A percentile compares a stretch with the other conserved stretches of the same genome.
These are phyloP conservation scores for Nebria salina DNA, from an alignment of 2,888 invertebrate species.

Conservation along the genomic window DNA sequence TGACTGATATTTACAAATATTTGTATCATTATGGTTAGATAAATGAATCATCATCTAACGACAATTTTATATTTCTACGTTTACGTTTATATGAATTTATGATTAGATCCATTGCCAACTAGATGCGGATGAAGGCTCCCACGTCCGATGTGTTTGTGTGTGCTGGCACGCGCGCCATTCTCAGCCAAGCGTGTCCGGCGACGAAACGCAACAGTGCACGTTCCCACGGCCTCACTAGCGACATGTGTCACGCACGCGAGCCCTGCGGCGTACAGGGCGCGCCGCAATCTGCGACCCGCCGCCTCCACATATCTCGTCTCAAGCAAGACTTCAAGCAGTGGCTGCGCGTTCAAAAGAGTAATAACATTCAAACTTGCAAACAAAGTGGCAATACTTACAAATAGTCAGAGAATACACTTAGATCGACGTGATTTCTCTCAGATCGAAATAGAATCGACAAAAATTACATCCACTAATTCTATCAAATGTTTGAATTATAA, in stretches of 20 bases:
- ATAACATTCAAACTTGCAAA: too few relatives aligned
- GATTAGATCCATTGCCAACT: conserved; percentile 10
- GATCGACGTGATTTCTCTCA: too few relatives aligned
- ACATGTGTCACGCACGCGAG: conserved; percentile 51
- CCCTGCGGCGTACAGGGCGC: conserved; percentile 48
- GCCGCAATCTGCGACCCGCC: background rate
- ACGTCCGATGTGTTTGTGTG: conserved; percentile 6
- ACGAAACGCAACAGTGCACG: conserved; percentile 58
- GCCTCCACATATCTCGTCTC: conserved; percentile 6
- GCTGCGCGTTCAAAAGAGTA: background rate
- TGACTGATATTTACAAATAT: background rate
- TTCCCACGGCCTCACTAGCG: conserved; percentile 55
- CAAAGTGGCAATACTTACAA: too few relatives aligned
- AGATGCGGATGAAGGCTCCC: conserved; percentile 14
- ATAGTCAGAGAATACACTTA: too few relatives aligned
- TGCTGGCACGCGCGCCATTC: conserved; percentile 48
- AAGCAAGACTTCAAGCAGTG: background rate
- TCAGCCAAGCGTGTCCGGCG: conserved; percentile 58
- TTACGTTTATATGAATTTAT: conserved; percentile 3
- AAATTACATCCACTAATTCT: too few relatives aligned
- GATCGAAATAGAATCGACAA: too few relatives aligned
- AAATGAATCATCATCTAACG: background rate
- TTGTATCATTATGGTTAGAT: background rate
- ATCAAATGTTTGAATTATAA: too few relatives aligned
- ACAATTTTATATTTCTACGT: background rate